A percentile compares a stretch with the other conserved stretches of the same genome.
These are phyloP conservation scores for Myotis pilosus DNA, from an alignment of 2,797 vertebrate species.

Conservation along the genomic window DNA sequence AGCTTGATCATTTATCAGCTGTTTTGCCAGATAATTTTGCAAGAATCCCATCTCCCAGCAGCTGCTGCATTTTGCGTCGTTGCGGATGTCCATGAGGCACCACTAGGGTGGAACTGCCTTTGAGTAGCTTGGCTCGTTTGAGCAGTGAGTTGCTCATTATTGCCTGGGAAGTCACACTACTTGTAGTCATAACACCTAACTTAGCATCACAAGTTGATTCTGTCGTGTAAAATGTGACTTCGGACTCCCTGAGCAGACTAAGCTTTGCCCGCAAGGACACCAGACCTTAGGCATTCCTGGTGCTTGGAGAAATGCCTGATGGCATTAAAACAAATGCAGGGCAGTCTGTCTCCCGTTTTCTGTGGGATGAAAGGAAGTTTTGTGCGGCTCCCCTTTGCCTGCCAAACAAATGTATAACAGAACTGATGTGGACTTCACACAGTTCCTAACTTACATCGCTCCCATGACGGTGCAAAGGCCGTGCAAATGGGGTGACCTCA, in stretches of 20 bases:
- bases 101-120: background rate
- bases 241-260: rapidly evolving
- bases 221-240: rapidly evolving
- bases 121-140: rapidly evolving
- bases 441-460: rapidly evolving
- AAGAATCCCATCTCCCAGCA: background rate
- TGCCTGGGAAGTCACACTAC: rapidly evolving
- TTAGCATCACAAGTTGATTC: rapidly evolving
- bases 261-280: background rate
- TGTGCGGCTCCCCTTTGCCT: rapidly evolving
- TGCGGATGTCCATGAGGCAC: rapidly evolving
- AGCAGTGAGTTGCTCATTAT: background rate
- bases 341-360: background rate
- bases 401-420: background rate
- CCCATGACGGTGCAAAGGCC: rapidly evolving
- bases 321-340: rapidly evolving
- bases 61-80: rapidly evolving
- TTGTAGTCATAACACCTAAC: no score
- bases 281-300: rapidly evolving
- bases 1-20: background rate
- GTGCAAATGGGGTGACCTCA: rapidly evolving
- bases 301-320: background rate
- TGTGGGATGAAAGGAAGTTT: no score
- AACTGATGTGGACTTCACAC: background rate
- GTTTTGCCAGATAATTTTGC: background rate